Evolutionary conservation across 1,140 invertebrate species (phyloP).

Genomic region (Magallana angulata): DNA sequence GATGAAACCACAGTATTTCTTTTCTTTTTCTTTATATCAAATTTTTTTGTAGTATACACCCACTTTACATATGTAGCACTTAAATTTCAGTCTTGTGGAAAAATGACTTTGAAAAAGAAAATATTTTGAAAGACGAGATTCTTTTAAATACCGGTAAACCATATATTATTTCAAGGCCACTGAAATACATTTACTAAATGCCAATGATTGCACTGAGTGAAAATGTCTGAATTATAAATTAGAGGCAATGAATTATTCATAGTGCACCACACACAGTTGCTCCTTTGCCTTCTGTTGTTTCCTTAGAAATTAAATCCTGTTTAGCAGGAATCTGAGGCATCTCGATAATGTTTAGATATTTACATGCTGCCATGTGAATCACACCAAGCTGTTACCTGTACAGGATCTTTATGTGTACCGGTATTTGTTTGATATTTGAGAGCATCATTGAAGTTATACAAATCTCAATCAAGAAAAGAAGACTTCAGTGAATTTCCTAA

Average conservation of each 20-base stretch:
- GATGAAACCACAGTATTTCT: no score
- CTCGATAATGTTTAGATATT: slow-evolving; percentile 9
- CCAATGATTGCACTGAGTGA: neutral
- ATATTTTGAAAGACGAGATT: no score
- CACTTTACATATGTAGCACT: no score
- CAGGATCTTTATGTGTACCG: neutral
- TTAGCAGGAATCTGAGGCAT: slow-evolving; percentile 4
- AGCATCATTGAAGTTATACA: neutral
- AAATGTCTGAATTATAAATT: neutral
- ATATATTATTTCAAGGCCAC: no score
- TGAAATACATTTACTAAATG: neutral
- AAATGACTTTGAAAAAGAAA: no score
- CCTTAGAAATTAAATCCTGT: slow-evolving; percentile 25
- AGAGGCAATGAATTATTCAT: slow-evolving; percentile 22
- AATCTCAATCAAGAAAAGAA: neutral
- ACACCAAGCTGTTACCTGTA: neutral
- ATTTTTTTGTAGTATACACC: no score
- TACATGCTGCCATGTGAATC: neutral
- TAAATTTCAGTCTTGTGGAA: no score
- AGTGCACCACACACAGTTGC: slow-evolving; percentile 5
- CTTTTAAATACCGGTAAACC: no score
- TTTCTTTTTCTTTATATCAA: no score
- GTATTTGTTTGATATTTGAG: neutral
- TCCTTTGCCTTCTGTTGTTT: neutral
- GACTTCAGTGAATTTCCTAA: neutral